Conservation (phyloP, 2,888 invertebrate species). For the Acheta domesticus region DNA sequence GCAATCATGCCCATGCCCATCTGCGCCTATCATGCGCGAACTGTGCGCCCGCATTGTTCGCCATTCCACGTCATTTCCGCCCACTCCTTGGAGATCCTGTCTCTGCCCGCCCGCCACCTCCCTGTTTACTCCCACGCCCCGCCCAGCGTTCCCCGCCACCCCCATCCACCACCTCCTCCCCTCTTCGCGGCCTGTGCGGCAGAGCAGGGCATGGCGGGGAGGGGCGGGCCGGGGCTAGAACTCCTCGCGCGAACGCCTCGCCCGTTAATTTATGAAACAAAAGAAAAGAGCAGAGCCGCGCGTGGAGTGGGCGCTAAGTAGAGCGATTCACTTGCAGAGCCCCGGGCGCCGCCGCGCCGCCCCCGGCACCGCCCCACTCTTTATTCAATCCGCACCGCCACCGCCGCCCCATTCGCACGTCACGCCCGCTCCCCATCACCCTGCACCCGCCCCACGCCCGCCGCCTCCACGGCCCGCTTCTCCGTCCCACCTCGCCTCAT, state of each 20-base stretch:
- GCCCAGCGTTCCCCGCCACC: too few relatives aligned
- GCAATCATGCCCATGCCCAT: too few relatives aligned
- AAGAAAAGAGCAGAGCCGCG: background rate
- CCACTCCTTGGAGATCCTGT: too few relatives aligned
- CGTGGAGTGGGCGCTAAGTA: constrained; percentile 18
- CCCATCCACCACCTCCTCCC: too few relatives aligned
- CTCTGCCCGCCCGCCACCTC: too few relatives aligned
- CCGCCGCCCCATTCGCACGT: background rate
- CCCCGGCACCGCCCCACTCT: background rate
- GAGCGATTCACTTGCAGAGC: background rate
- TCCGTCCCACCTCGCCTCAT: too few relatives aligned
- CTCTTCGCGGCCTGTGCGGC: background rate
- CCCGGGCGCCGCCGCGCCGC: background rate
- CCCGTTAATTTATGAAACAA: constrained; percentile 7
- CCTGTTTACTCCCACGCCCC: too few relatives aligned
- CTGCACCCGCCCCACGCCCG: background rate
- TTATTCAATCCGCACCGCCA: too few relatives aligned
- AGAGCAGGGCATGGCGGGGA: background rate
- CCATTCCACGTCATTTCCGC: too few relatives aligned
- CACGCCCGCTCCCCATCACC: background rate
- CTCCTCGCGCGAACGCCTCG: background rate
- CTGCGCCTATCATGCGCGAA: too few relatives aligned
- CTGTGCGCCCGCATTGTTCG: too few relatives aligned
- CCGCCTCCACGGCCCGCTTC: too few relatives aligned
- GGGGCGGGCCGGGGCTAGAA: background rate